phyloP scores from a whole-genome alignment of 2,888 invertebrate species.

The Nephrotoma appendiculata region DNA sequence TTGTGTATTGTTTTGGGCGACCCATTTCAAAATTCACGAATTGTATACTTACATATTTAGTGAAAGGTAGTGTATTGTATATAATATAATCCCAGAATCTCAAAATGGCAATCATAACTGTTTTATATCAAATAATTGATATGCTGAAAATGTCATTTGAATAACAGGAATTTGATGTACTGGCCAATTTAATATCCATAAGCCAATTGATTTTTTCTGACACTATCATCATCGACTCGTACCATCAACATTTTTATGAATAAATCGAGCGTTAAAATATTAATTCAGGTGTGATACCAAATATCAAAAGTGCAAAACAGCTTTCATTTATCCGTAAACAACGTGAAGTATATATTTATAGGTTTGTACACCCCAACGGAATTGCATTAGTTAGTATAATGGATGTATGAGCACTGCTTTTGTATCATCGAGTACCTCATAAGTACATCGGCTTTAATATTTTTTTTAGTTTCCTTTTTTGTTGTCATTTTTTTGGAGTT shows the following conservation, averaged over 20 bases:
- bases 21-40: not conserved
- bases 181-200: not conserved
- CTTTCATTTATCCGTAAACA: too few species aligned
- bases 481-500: not conserved
- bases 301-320: too few species aligned
- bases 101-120: not conserved
- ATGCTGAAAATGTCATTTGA: not conserved
- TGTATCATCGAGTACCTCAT: too few species aligned
- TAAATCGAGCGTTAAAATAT: not conserved
- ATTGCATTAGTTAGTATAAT: too few species aligned
- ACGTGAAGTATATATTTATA: too few species aligned
- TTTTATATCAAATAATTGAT: not conserved
- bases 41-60: not conserved
- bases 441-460: not conserved
- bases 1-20: not conserved
- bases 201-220: not conserved
- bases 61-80: not conserved
- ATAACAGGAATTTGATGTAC: not conserved
- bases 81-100: not conserved
- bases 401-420: too few species aligned
- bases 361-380: too few species aligned
- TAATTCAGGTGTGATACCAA: too few species aligned
- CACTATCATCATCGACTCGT: not conserved
- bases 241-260: not conserved
- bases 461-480: not conserved